Percentiles rank a stretch among this genome's conserved stretches.
These are phyloP conservation scores for Jacana jacana DNA, from an alignment of 2,113 vertebrate genomes.

Conservation along the genomic window DNA sequence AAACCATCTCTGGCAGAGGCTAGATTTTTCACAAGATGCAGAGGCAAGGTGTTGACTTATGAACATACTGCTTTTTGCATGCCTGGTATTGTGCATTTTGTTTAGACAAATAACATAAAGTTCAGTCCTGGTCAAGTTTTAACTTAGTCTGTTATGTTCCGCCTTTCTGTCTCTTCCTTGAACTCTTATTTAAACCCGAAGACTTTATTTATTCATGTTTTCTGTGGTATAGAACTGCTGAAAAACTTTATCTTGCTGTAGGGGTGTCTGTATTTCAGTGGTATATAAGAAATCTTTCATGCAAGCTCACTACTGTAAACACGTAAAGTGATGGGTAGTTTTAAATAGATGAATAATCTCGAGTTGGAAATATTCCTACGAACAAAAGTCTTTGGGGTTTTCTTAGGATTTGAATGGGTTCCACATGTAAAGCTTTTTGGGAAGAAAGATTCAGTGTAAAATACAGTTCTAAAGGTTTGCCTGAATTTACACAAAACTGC, in stretches of 20 bases:
- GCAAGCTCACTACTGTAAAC: neutral
- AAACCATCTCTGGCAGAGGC: neutral
- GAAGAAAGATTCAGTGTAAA: neutral
- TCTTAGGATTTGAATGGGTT: neutral
- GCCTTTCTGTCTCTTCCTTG: neutral
- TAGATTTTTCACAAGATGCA: neutral
- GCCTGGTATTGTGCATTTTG: neutral
- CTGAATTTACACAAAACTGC: neutral
- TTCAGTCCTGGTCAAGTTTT: neutral
- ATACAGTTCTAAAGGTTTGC: neutral
- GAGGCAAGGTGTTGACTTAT: neutral
- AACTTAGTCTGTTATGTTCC: neutral
- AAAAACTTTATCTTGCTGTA: neutral
- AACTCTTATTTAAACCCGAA: neutral
- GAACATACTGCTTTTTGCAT: neutral
- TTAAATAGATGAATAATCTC: slow-evolving; percentile 37
- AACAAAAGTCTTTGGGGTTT: neutral
- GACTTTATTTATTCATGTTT: neutral
- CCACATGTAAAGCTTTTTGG: neutral
- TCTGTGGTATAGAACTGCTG: neutral
- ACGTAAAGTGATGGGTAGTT: slow-evolving; percentile 10
- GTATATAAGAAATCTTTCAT: neutral
- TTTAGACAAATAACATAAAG: neutral
- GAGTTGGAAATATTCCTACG: neutral
- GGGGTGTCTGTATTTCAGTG: neutral